Evolutionary conservation across 2,113 vertebrate species (phyloP).

Genomic region (Arvicanthis niloticus): DNA sequence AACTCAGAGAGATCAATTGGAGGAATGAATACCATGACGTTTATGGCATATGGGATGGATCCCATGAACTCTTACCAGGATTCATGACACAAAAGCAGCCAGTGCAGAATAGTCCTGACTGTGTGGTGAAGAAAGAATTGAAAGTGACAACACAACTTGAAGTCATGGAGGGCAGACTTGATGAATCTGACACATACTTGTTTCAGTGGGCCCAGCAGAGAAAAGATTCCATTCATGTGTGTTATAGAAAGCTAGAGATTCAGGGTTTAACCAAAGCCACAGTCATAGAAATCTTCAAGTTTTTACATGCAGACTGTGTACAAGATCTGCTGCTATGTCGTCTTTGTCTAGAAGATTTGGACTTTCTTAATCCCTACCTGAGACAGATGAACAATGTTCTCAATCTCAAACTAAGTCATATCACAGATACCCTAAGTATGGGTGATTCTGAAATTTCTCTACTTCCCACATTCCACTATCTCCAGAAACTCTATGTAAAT

Average conservation of each 20-base stretch:
- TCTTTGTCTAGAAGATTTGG: fast-evolving
- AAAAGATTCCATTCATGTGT: neutral
- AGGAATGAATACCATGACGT: fast-evolving
- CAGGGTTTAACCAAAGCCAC: too few relatives aligned
- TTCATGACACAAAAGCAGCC: neutral
- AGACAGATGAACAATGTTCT: too few relatives aligned
- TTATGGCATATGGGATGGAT: neutral
- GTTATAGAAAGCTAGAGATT: neutral
- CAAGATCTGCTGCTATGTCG: fast-evolving
- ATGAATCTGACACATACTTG: neutral
- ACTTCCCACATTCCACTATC: too few relatives aligned
- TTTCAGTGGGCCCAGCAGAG: neutral
- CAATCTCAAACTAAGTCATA: too few relatives aligned
- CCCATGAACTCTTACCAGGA: neutral
- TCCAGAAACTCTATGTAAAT: neutral
- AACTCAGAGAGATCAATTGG: neutral
- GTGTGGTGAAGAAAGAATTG: neutral
- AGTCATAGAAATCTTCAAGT: neutral
- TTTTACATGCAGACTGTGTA: neutral
- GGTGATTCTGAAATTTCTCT: too few relatives aligned
- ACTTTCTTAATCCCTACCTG: too few relatives aligned
- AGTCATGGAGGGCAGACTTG: fast-evolving
- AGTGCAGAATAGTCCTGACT: too few relatives aligned
- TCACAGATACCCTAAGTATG: fast-evolving
- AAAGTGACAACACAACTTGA: fast-evolving